Evolutionary conservation across 1,140 invertebrate species (phyloP), one percentile per base, ranked within the genome.

Genomic region (Lordiphosa stackelbergi): DNA sequence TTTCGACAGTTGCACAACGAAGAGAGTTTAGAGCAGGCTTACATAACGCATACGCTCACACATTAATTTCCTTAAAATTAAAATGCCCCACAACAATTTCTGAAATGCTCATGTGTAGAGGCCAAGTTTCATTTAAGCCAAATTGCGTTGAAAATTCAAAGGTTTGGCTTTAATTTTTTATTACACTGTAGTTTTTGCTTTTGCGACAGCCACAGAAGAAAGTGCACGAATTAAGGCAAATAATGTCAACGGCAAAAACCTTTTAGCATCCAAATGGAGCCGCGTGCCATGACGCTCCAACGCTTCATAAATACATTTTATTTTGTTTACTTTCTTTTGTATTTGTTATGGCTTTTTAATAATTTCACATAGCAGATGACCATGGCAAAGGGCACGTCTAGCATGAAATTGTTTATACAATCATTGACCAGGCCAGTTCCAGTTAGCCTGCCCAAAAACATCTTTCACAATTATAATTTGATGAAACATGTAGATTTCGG

Each of bases 401-500:
- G 64, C 66, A 59, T 79, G 66, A 79, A 75, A 71, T 69, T 65
- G 55, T 53, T 79, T 69, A 75, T 65, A 69, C 66, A 79, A 79
- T 74, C 58, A 69, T 57, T 54, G 64, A 38, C 43, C 54, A 69
- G 62, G 49, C 53, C 48, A 54, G 43, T 46, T 53, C 35, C 19
- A 61, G 13, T 19, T 16, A 16, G 45, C 24, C 38, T 11, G 61
- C 8, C 22, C 52, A 7, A 52, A 52, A 58, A 24, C 53, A 58
- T 59, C 63, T 66, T 51, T 58, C 63, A 69, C 61, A 70, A 61
- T 48, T 58, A 60, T 56, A 34, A 56, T 54, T 41, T 41, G 75
- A 81, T 79, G 75, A 81, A 81, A 79, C 51, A 79, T 74, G 74
- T 79, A 79, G 75, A 79, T 81, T 81, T 71, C 75, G 53, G 65